Percentiles rank a stretch among this genome's conserved stretches.
Conservation (phyloP, 2,888 invertebrate species). For the Nephrotoma guestfalica region DNA sequence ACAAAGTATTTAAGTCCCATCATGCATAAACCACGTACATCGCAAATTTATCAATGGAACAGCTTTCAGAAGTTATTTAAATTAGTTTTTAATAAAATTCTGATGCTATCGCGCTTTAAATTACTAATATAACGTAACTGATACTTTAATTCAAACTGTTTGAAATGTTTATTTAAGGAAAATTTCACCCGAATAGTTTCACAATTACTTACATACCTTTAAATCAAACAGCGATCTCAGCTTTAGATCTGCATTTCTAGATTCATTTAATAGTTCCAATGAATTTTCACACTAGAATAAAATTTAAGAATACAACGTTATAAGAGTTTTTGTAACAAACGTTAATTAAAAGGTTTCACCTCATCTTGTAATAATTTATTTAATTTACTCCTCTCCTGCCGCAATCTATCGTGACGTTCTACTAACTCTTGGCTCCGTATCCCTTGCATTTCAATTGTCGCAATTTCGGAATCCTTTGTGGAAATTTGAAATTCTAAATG, state of each 20-base stretch:
- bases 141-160: no score
- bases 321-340: neutral
- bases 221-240: neutral
- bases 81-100: no score
- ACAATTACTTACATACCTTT: neutral
- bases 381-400: slow-evolving; percentile 52
- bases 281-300: slow-evolving; percentile 3
- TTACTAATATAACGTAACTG: no score
- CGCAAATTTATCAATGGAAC: no score
- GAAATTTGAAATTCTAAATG: slow-evolving; percentile 69
- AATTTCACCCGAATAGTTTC: no score
- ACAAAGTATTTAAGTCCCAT: no score
- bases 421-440: slow-evolving; percentile 48
- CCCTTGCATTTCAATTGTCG: slow-evolving; percentile 61
- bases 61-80: no score
- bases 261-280: neutral
- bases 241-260: neutral
- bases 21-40: no score
- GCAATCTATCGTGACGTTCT: slow-evolving; percentile 50
- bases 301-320: neutral
- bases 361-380: slow-evolving; percentile 55
- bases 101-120: no score
- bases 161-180: no score
- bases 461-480: slow-evolving; percentile 79
- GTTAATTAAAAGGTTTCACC: slow-evolving; percentile 29